Percentiles rank a stretch among this genome's conserved stretches.
phyloP scores from a whole-genome alignment of 2,113 vertebrate species.

The Pao palembangensis region DNA sequence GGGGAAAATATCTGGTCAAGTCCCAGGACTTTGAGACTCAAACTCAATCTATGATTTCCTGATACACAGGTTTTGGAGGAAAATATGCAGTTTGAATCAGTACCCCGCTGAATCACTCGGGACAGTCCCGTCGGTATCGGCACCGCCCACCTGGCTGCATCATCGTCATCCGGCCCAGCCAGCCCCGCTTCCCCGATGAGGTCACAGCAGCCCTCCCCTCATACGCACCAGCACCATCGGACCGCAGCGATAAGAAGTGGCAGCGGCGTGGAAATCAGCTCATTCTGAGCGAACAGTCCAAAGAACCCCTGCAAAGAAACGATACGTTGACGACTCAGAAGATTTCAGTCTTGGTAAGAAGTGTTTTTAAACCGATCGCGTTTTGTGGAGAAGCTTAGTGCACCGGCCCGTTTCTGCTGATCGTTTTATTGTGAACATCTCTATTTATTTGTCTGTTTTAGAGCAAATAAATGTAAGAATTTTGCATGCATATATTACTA shows the following conservation, averaged over 20 bases:
- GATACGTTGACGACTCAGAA: neutral
- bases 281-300: constrained; percentile 6
- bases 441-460: too few relatives aligned
- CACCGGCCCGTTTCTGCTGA: neutral
- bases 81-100: neutral
- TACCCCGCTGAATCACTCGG: neutral
- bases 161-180: constrained; percentile 14
- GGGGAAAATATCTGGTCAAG: too few relatives aligned
- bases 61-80: neutral
- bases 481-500: too few relatives aligned
- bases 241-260: constrained; percentile 33
- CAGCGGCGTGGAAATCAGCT: neutral
- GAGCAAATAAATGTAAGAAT: too few relatives aligned
- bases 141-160: constrained; percentile 38
- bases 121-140: neutral
- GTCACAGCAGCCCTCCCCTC: constrained; percentile 27
- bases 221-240: constrained; percentile 3
- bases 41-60: too few relatives aligned
- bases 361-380: neutral
- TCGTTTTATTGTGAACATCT: too few relatives aligned
- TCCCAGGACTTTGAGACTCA: too few relatives aligned
- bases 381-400: too few relatives aligned
- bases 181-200: constrained; percentile 29
- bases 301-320: neutral
- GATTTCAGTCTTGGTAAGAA: constrained; percentile 31